Evolutionary conservation across 1,140 invertebrate species (phyloP).

Genomic region (Scylla paramamosain): DNA sequence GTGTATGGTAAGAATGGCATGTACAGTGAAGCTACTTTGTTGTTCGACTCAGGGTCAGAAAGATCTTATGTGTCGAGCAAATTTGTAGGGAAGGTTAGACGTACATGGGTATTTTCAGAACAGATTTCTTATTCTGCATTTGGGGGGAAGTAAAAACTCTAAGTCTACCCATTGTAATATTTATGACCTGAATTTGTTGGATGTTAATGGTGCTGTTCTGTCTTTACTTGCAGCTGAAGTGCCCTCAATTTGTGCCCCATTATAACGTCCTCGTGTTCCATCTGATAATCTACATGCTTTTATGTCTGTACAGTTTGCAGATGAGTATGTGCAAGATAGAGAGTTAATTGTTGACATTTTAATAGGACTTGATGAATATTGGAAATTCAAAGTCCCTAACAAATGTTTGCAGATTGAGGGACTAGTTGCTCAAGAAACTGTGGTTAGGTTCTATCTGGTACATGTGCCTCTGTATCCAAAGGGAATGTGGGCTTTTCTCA

Average conservation of each 20-base stretch:
- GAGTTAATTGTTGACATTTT: not conserved
- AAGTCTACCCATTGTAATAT: not conserved
- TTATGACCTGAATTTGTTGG: too few species aligned
- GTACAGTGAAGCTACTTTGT: conserved; percentile 27
- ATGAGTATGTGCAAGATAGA: not conserved
- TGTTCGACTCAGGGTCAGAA: not conserved
- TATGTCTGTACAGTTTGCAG: not conserved
- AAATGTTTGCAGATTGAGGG: conserved; percentile 28
- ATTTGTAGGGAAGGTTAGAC: conserved; percentile 16
- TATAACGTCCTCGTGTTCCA: not conserved
- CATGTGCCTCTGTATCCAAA: not conserved
- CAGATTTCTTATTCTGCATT: conserved; percentile 38
- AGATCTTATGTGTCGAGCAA: conserved; percentile 2
- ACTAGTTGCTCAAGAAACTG: conserved; percentile 17
- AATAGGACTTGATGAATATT: conserved; percentile 14
- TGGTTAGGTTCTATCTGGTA: not conserved
- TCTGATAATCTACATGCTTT: not conserved
- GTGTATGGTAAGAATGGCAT: not conserved
- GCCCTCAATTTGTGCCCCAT: not conserved
- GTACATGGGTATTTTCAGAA: not conserved
- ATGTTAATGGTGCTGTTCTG: not conserved
- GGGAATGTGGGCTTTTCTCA: not conserved
- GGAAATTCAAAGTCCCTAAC: conserved; percentile 14
- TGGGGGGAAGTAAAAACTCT: not conserved
- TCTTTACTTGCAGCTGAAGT: conserved; percentile 31